Evolutionary conservation across 2,113 vertebrate species (phyloP).

Genomic region (Antigone vipio): DNA sequence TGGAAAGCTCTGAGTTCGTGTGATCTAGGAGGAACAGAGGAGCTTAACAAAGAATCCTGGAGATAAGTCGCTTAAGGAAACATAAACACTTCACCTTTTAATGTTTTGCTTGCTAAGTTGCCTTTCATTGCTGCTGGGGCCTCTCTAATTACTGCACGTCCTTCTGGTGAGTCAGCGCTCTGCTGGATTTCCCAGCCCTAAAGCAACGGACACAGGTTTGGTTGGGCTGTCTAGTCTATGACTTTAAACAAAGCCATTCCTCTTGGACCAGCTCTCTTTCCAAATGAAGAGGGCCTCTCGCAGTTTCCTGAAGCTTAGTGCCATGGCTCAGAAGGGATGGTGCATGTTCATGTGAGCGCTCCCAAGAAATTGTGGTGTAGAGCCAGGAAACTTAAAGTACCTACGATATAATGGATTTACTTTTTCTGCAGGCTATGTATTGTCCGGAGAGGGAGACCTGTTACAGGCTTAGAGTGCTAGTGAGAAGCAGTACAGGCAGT

Average conservation of each 20-base stretch:
- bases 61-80: constrained; percentile 43
- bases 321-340: neutral
- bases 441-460: neutral
- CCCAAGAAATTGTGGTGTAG: neutral
- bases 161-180: constrained; percentile 34
- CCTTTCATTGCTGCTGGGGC: constrained; percentile 12
- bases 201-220: neutral
- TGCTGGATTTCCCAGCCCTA: constrained; percentile 51
- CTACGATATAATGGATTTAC: neutral
- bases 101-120: constrained; percentile 27
- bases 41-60: constrained; percentile 4
- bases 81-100: constrained; percentile 9
- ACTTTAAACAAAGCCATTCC: constrained; percentile 28
- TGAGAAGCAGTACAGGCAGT: neutral
- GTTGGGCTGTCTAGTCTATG: constrained; percentile 43
- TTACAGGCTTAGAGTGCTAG: neutral
- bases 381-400: constrained; percentile 9
- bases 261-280: constrained; percentile 30
- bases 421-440: neutral
- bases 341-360: neutral
- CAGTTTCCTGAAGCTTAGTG: neutral
- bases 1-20: neutral
- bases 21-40: neutral
- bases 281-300: constrained; percentile 28
- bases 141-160: constrained; percentile 30